These are phyloP conservation scores for Phodopus roborovskii DNA, from an alignment of 2,113 vertebrate species.

Conservation along the genomic window DNA sequence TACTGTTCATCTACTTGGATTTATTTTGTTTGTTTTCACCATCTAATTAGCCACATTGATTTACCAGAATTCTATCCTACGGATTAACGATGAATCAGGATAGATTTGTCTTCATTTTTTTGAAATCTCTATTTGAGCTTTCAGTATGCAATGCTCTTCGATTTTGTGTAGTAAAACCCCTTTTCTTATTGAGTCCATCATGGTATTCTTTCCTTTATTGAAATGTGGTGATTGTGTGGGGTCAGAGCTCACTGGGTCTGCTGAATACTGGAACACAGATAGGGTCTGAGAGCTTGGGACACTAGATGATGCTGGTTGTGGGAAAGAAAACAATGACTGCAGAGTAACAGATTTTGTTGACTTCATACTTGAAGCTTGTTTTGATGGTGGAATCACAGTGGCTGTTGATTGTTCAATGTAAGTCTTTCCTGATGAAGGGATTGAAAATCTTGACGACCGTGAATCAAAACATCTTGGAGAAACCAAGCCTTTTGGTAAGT, in stretches of 20 bases:
- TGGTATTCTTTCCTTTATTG: not conserved
- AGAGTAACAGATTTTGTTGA: not conserved
- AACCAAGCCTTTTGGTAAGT: not conserved
- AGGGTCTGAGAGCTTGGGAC: not conserved
- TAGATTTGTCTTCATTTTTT: not conserved
- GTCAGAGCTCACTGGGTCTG: not conserved
- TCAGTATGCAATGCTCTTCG: not conserved
- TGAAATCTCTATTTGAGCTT: slow-evolving; percentile 19
- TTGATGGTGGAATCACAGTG: not conserved
- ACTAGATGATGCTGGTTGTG: not conserved
- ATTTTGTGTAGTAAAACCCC: not conserved
- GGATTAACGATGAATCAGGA: not conserved
- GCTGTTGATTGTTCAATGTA: not conserved
- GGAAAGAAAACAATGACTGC: not conserved
- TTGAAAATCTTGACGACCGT: not conserved
- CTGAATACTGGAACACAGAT: not conserved
- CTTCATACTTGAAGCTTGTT: not conserved
- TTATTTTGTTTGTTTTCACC: slow-evolving; percentile 32
- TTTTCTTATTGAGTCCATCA: slow-evolving; percentile 14
- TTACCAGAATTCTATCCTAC: not conserved
- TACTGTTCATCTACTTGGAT: not conserved
- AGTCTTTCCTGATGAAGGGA: not conserved
- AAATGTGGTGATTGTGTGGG: not conserved
- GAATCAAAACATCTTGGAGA: not conserved
- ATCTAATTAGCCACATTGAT: not conserved